A percentile compares a stretch with the other conserved stretches of the same genome.
Evolutionary conservation across 2,797 vertebrate genomes (phyloP).

Genomic region (Crypturellus tataupa): DNA sequence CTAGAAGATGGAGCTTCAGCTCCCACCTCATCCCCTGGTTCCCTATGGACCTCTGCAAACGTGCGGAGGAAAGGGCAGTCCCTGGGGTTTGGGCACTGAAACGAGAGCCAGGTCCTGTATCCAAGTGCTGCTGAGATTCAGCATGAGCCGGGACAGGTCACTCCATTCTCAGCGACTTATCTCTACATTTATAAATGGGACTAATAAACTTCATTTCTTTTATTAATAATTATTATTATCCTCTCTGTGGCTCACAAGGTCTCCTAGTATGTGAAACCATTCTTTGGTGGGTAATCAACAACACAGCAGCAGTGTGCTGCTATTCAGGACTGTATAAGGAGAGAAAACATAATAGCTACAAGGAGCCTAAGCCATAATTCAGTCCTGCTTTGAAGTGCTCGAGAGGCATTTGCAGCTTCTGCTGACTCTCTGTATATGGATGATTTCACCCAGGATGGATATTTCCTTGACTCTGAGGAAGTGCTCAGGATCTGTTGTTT

Average conservation of each 20-base stretch:
- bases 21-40: background rate
- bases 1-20: background rate
- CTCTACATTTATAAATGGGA: background rate
- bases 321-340: background rate
- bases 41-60: background rate
- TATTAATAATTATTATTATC: too few species aligned
- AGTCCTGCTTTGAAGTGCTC: background rate
- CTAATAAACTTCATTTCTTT: background rate
- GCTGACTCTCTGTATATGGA: background rate
- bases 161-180: background rate
- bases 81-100: background rate
- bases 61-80: background rate
- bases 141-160: background rate
- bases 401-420: background rate
- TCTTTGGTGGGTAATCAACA: accelerated
- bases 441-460: background rate
- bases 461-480: background rate
- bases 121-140: background rate
- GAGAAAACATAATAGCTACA: background rate
- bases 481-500: background rate
- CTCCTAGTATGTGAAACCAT: background rate
- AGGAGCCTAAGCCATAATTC: background rate
- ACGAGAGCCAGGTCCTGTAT: background rate
- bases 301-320: background rate
- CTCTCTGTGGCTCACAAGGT: background rate